A percentile compares a stretch with the other conserved stretches of the same genome.
phyloP scores from a whole-genome alignment of 2,888 invertebrate species.

The Polydrusus pterygomalis region DNA sequence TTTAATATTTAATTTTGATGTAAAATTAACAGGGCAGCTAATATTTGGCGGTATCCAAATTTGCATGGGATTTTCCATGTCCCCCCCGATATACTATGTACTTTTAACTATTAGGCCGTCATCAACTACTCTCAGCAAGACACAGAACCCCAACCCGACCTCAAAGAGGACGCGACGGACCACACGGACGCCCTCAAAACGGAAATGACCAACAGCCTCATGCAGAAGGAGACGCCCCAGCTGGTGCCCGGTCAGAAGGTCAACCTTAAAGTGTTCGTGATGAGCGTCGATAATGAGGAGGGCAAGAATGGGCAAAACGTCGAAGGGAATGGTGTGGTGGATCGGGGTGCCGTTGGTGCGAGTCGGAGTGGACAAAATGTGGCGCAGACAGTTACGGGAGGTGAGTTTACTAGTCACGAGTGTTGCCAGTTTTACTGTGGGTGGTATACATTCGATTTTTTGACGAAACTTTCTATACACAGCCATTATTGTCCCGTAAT shows the following conservation, averaged over 20 bases:
- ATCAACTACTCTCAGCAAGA: background rate
- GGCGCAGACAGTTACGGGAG: conserved; percentile 3
- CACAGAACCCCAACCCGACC: background rate
- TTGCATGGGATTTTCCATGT: too few relatives aligned
- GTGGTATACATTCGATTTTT: too few relatives aligned
- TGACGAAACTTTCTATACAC: too few relatives aligned
- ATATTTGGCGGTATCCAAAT: too few relatives aligned
- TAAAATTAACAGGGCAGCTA: too few relatives aligned
- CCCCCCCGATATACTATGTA: too few relatives aligned
- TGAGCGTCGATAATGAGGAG: conserved; percentile 60
- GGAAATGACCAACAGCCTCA: conserved; percentile 64
- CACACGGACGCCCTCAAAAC: conserved; percentile 63
- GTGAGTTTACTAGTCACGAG: conserved; percentile 19
- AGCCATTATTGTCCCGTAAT: too few relatives aligned
- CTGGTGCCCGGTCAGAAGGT: conserved; percentile 67
- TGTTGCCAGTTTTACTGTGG: too few relatives aligned
- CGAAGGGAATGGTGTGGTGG: conserved; percentile 4
- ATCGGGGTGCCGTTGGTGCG: background rate
- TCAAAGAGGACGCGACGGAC: conserved; percentile 54
- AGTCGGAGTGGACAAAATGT: conserved; percentile 16
- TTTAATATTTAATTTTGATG: too few relatives aligned
- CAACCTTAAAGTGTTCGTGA: conserved; percentile 67
- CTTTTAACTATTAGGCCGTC: conserved; percentile 10
- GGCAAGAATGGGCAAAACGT: conserved; percentile 14
- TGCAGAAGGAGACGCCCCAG: conserved; percentile 62